Evolutionary conservation across 2,113 vertebrate genomes (phyloP).

Genomic region (Delphinapterus leucas): DNA sequence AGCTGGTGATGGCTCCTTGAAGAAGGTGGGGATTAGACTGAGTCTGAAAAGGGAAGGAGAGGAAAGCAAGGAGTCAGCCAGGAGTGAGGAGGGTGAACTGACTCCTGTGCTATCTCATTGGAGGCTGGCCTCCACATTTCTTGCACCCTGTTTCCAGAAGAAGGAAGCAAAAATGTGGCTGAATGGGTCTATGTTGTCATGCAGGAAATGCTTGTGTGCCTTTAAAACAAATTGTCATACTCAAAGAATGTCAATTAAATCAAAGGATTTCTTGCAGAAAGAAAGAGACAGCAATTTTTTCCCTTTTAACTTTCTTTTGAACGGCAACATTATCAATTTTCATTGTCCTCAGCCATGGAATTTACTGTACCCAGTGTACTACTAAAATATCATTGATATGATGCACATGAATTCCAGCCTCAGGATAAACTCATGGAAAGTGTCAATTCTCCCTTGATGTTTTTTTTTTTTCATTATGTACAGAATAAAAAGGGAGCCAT

Average conservation of each 20-base stretch:
- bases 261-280: background rate
- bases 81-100: background rate
- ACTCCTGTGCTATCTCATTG: background rate
- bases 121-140: background rate
- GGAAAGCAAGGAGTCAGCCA: background rate
- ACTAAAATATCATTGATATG: background rate
- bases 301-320: constrained; percentile 29
- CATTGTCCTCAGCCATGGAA: constrained; percentile 23
- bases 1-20: background rate
- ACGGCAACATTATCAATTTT: constrained; percentile 19
- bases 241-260: constrained; percentile 16
- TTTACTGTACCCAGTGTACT: background rate
- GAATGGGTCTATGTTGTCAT: background rate
- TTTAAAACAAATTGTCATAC: background rate
- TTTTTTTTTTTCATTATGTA: background rate
- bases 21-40: background rate
- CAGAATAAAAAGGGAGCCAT: background rate
- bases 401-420: background rate
- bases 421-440: constrained; percentile 42
- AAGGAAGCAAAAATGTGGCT: background rate
- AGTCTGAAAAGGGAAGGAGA: background rate
- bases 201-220: background rate
- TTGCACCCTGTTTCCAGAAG: background rate
- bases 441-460: constrained; percentile 8
- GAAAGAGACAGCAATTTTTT: background rate